phyloP scores from a whole-genome alignment of 1,140 invertebrate species.

The Caenorhabditis remanei region DNA sequence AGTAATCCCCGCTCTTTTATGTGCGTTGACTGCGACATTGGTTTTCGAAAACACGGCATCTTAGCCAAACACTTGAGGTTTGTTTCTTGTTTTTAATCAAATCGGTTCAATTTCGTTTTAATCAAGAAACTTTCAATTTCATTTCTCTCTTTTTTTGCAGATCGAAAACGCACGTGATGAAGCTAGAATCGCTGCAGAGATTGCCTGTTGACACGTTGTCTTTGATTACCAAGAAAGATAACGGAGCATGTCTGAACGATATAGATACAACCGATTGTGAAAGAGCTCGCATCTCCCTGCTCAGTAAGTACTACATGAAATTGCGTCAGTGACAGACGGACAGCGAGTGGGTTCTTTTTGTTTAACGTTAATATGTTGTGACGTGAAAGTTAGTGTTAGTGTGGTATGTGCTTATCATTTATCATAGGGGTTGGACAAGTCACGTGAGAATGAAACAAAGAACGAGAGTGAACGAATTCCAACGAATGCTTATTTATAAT shows the following conservation, averaged over 20 bases:
- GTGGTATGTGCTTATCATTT: constrained; percentile 47
- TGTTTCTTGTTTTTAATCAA: neutral
- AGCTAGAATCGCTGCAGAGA: constrained; percentile 91
- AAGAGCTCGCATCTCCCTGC: constrained; percentile 57
- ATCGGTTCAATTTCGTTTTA: neutral
- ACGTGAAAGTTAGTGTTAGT: constrained; percentile 26
- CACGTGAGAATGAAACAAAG: neutral
- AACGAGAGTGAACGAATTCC: neutral
- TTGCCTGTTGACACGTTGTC: constrained; percentile 92
- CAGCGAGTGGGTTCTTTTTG: neutral
- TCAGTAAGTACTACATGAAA: constrained; percentile 24
- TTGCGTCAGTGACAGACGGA: neutral
- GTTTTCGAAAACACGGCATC: constrained; percentile 94
- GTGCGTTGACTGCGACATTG: constrained; percentile 93
- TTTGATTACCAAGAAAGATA: constrained; percentile 86
- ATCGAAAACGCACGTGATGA: constrained; percentile 96
- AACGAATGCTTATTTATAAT: neutral
- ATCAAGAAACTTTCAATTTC: neutral
- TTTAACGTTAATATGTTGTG: constrained; percentile 52
- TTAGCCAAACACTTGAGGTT: constrained; percentile 90
- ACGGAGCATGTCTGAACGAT: constrained; percentile 67
- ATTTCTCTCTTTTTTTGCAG: constrained; percentile 8
- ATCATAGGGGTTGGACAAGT: constrained; percentile 4
- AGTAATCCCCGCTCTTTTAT: constrained; percentile 66
- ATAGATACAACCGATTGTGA: constrained; percentile 68